phyloP scores from a whole-genome alignment of 2,113 vertebrate species.

The Hemibagrus wyckioides region DNA sequence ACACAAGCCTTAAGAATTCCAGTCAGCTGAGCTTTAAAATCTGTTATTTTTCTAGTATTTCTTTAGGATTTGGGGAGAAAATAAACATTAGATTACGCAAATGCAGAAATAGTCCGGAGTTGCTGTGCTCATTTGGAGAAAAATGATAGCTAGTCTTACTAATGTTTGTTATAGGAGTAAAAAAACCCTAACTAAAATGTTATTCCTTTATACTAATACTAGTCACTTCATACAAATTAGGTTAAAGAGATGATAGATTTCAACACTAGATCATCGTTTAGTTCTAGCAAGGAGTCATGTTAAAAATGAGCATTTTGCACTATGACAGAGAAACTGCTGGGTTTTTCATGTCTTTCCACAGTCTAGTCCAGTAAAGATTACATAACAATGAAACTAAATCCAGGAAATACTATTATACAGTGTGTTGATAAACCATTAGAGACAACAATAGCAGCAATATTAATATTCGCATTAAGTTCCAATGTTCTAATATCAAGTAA shows the following conservation, averaged over 20 bases:
- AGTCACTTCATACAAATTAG: too few relatives aligned
- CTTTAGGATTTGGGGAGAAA: not conserved
- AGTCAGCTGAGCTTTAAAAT: not conserved
- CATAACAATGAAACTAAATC: not conserved
- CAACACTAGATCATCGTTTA: not conserved
- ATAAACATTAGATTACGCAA: not conserved
- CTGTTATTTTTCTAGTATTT: not conserved
- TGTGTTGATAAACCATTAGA: not conserved
- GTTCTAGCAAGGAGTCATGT: not conserved
- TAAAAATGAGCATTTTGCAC: not conserved
- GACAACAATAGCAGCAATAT: not conserved
- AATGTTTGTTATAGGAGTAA: not conserved
- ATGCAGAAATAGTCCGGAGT: not conserved
- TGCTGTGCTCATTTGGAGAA: not conserved
- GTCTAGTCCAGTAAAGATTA: not conserved
- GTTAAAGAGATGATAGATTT: not conserved
- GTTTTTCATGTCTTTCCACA: not conserved
- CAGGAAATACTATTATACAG: not conserved
- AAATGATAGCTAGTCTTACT: not conserved
- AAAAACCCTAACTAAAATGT: not conserved
- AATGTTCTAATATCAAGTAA: not conserved
- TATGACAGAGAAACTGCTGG: not conserved
- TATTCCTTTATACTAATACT: not conserved
- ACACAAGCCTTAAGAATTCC: not conserved
- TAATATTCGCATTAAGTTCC: too few relatives aligned